Conservation (phyloP, 2,888 invertebrate genomes). For the Oligia strigilis region DNA sequence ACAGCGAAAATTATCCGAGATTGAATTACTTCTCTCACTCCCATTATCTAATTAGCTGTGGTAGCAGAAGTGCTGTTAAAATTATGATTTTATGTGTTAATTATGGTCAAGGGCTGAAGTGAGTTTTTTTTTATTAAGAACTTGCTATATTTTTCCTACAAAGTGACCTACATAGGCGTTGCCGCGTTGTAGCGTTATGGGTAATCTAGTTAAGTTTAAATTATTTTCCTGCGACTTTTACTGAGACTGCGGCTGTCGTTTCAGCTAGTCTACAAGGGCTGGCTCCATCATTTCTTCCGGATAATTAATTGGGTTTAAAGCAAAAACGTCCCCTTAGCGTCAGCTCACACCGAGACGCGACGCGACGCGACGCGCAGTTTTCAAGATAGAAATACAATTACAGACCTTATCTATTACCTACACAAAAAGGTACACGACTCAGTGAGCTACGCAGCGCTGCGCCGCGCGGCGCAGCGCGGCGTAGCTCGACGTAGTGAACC, state of each 20-base stretch:
- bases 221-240: background rate
- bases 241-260: background rate
- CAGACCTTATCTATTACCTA: too few species aligned
- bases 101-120: background rate
- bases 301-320: constrained; percentile 11
- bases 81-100: constrained; percentile 2
- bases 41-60: constrained; percentile 40
- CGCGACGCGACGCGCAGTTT: constrained; percentile 10
- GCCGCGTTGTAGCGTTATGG: background rate
- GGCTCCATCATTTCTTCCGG: background rate
- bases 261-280: background rate
- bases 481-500: too few species aligned
- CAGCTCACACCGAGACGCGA: constrained; percentile 35
- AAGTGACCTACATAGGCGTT: background rate
- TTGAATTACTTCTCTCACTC: constrained; percentile 40
- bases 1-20: constrained; percentile 29
- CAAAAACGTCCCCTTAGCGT: background rate
- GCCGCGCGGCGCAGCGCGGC: too few species aligned
- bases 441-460: too few species aligned
- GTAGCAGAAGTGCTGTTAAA: background rate
- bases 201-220: constrained; percentile 7
- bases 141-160: background rate
- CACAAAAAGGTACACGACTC: too few species aligned
- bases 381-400: too few species aligned
- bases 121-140: background rate